Evolutionary conservation across 2,888 invertebrate species (phyloP).

Genomic region (Lepeophtheirus nordmannii): DNA sequence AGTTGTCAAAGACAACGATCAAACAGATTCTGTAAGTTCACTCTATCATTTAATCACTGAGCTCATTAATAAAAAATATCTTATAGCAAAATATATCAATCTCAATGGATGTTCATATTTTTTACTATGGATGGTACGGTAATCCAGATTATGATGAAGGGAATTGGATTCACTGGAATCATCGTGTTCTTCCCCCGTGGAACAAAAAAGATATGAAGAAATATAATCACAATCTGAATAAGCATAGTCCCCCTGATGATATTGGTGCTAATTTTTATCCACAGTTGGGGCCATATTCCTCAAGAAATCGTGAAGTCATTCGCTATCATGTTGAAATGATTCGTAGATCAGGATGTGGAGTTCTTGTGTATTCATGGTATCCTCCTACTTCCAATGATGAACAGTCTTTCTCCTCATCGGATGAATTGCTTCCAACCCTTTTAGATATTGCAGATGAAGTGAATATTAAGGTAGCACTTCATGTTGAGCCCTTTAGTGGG

Average conservation of each 20-base stretch:
- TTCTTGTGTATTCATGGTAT: conserved; percentile 20
- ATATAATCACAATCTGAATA: background rate
- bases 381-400: conserved; percentile 13
- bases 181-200: conserved; percentile 16
- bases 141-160: conserved; percentile 16
- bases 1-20: background rate
- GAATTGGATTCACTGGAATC: conserved; percentile 22
- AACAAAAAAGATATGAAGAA: conserved; percentile 14
- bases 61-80: no score
- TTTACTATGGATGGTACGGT: conserved; percentile 24
- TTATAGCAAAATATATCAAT: background rate
- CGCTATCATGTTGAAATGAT: conserved; percentile 16
- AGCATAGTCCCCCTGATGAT: conserved; percentile 12
- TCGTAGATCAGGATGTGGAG: conserved; percentile 6
- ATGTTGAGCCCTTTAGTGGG: conserved; percentile 20
- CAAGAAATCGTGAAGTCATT: conserved; percentile 10
- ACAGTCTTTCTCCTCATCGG: background rate
- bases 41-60: background rate
- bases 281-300: conserved; percentile 20
- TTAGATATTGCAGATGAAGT: background rate
- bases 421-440: background rate
- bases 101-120: conserved; percentile 16
- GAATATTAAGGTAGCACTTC: conserved; percentile 14
- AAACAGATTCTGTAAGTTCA: background rate
- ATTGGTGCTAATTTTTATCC: conserved; percentile 24